A percentile compares a stretch with the other conserved stretches of the same genome.
Evolutionary conservation across 2,797 vertebrate genomes (phyloP).

Genomic region (Rhinatrema bivittatum): DNA sequence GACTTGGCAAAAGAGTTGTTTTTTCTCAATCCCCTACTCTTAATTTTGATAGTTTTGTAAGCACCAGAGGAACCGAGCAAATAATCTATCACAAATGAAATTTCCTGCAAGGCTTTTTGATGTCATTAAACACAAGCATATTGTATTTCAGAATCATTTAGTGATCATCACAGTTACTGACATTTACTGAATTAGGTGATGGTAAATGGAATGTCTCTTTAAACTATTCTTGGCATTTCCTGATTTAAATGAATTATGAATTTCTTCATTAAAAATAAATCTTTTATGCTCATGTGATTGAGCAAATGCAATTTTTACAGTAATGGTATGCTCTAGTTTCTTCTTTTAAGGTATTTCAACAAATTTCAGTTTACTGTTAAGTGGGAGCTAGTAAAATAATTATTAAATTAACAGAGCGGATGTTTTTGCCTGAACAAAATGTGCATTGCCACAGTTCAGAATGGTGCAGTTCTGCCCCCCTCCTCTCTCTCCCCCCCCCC

Average conservation of each 20-base stretch:
- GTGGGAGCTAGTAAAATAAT: too few species aligned
- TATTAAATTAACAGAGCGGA: too few species aligned
- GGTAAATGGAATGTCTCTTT: conserved; percentile 47
- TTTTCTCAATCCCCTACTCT: too few species aligned
- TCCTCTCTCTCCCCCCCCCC: too few species aligned
- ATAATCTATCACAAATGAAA: conserved; percentile 69
- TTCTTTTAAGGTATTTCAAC: too few species aligned
- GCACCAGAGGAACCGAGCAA: conserved; percentile 68
- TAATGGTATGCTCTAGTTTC: conserved; percentile 15
- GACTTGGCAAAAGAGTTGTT: too few species aligned
- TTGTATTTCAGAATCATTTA: conserved; percentile 66
- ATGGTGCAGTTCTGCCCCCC: too few species aligned
- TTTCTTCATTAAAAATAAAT: conserved; percentile 65
- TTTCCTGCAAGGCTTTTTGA: conserved; percentile 72
- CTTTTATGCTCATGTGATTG: conserved; percentile 48
- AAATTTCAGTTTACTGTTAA: too few species aligned
- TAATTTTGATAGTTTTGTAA: conserved; percentile 30
- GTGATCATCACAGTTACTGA: conserved; percentile 68
- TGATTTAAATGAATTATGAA: conserved; percentile 53
- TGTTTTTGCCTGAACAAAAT: too few species aligned
- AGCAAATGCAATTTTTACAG: conserved; percentile 37
- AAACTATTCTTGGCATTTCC: conserved; percentile 39
- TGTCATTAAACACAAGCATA: conserved; percentile 77
- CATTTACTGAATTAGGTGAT: conserved; percentile 74
- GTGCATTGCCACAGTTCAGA: too few species aligned